phyloP scores from a whole-genome alignment of 2,113 vertebrate species.

The Corythornis vintsioides region DNA sequence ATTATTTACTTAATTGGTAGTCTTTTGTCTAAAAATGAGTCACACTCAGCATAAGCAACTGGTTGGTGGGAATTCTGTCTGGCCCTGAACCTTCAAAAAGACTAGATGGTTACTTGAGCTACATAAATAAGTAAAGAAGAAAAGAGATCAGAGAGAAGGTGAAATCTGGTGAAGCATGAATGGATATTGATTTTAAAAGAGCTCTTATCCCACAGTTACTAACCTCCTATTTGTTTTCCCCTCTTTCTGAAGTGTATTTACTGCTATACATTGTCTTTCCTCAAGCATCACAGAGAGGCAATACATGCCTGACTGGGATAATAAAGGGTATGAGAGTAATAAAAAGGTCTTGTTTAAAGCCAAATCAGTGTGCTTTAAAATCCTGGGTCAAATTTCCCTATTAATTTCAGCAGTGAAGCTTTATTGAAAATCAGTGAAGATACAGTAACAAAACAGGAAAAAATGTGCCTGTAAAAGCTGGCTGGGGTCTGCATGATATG shows the following conservation, averaged over 20 bases:
- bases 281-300: neutral
- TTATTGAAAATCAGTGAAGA: neutral
- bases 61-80: neutral
- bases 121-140: neutral
- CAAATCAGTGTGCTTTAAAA: neutral
- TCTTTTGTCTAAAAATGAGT: neutral
- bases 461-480: neutral
- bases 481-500: rapidly evolving
- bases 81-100: neutral
- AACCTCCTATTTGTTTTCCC: conserved; percentile 15
- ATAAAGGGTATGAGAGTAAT: neutral
- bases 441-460: neutral
- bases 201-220: neutral
- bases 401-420: neutral
- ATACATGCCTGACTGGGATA: neutral
- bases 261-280: neutral
- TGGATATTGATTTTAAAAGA: conserved; percentile 14
- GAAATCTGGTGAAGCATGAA: neutral
- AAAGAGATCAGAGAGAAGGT: neutral
- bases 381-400: neutral
- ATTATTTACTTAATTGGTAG: neutral
- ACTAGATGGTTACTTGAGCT: neutral
- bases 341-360: conserved; percentile 9
- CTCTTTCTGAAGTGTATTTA: neutral
- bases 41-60: neutral